Evolutionary conservation across 2,797 vertebrate genomes (phyloP).

Genomic region (Gambusia yucatana): DNA sequence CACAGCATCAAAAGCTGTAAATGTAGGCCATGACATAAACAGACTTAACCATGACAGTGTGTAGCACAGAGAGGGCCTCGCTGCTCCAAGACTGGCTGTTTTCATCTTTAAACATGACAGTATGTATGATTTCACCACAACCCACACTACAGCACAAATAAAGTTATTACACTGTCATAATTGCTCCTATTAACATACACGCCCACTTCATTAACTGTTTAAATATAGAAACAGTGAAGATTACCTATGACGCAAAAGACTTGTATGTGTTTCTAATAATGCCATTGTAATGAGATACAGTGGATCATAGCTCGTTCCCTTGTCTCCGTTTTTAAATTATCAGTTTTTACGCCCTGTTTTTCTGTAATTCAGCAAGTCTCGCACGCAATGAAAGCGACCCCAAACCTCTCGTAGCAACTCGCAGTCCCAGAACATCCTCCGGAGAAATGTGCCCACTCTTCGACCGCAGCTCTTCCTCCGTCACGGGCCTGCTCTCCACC

Average conservation of each 20-base stretch:
- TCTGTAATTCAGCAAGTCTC: not conserved
- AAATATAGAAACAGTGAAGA: not conserved
- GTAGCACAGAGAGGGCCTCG: not conserved
- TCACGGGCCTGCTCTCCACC: slow-evolving; percentile 76
- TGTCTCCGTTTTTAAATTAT: not conserved
- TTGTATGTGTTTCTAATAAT: slow-evolving; percentile 9
- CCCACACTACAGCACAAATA: not conserved
- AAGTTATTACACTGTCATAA: not conserved
- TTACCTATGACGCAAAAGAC: not conserved
- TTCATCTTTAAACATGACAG: not conserved
- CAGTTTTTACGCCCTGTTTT: not conserved
- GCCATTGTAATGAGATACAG: not conserved
- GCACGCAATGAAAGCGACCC: not conserved
- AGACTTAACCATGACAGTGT: not conserved
- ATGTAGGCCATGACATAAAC: slow-evolving; percentile 9
- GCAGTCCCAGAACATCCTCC: slow-evolving; percentile 88
- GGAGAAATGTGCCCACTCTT: slow-evolving; percentile 82
- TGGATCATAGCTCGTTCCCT: not conserved
- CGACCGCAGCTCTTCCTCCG: slow-evolving; percentile 86
- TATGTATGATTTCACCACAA: not conserved
- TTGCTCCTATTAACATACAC: not conserved
- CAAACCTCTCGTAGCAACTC: slow-evolving; percentile 78
- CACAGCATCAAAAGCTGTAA: slow-evolving; percentile 11
- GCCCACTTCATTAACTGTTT: not conserved
- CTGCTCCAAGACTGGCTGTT: not conserved